Percentiles rank a stretch among this genome's conserved stretches.
phyloP scores from a whole-genome alignment of 2,888 invertebrate species.

The Neoscelio sp. region DNA sequence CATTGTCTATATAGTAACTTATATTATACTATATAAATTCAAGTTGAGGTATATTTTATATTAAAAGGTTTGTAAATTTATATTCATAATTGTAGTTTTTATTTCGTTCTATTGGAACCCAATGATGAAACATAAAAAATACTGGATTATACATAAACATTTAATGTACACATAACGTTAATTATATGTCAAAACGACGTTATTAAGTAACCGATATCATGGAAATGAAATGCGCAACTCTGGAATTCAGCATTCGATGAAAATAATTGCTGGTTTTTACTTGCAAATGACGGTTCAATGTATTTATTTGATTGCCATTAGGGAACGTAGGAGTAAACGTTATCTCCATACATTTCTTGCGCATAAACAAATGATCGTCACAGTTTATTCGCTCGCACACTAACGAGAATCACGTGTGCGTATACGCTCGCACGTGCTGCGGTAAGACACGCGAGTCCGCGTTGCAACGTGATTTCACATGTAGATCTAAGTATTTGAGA shows the following conservation, averaged over 20 bases:
- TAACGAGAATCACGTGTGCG: constrained; percentile 46
- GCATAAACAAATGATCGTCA: constrained; percentile 24
- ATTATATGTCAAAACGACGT: constrained; percentile 22
- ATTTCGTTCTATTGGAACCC: no score
- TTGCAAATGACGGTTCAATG: background rate
- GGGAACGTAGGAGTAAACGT: constrained; percentile 8
- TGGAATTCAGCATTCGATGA: constrained; percentile 1
- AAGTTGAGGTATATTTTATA: no score
- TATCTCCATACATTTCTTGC: constrained; percentile 1
- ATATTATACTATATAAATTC: no score
- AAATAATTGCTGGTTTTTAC: constrained; percentile 26
- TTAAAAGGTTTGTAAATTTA: no score
- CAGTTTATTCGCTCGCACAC: constrained; percentile 16
- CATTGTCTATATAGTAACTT: no score
- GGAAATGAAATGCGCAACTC: background rate
- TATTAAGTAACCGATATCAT: background rate
- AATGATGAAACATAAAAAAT: constrained; percentile 19
- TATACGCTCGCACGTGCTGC: constrained; percentile 58
- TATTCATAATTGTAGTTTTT: no score
- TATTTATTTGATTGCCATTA: constrained; percentile 20
- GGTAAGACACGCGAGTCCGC: constrained; percentile 37
- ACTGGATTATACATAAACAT: constrained; percentile 14
- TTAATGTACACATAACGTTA: constrained; percentile 17
- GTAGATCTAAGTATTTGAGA: constrained; percentile 28
- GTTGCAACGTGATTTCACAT: constrained; percentile 56